These are phyloP conservation scores for Dasypus novemcinctus DNA, from an alignment of 2,113 vertebrate genomes.

Conservation along the genomic window DNA sequence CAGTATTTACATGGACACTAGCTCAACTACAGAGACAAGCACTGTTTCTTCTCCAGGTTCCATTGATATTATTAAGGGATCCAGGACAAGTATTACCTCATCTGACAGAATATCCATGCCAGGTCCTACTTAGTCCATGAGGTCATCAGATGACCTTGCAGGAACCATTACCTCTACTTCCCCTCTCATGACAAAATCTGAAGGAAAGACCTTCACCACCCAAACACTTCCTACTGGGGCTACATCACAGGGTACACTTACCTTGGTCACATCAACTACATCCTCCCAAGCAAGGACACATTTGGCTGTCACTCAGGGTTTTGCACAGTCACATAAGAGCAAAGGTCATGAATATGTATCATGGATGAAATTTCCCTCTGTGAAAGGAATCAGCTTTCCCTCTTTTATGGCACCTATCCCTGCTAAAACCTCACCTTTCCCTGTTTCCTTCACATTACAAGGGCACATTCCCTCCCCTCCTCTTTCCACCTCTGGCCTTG, in stretches of 20 bases:
- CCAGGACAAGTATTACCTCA: background rate
- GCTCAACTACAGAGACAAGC: background rate
- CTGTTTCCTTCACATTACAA: background rate
- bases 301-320: background rate
- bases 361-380: background rate
- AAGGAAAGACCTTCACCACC: background rate
- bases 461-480: background rate
- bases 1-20: background rate
- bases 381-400: background rate
- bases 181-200: background rate
- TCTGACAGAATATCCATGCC: background rate
- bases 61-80: background rate
- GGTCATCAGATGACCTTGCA: background rate
- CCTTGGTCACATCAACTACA: background rate
- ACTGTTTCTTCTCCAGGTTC: background rate
- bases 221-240: too few species aligned
- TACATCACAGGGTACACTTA: too few species aligned
- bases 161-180: background rate
- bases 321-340: background rate
- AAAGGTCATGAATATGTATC: background rate
- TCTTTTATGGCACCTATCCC: background rate
- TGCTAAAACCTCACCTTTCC: background rate
- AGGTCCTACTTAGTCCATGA: background rate
- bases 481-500: background rate
- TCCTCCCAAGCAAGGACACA: background rate